These are phyloP conservation scores for Drosophila miranda DNA, from an alignment of 1,140 invertebrate genomes.

Conservation along the genomic window DNA sequence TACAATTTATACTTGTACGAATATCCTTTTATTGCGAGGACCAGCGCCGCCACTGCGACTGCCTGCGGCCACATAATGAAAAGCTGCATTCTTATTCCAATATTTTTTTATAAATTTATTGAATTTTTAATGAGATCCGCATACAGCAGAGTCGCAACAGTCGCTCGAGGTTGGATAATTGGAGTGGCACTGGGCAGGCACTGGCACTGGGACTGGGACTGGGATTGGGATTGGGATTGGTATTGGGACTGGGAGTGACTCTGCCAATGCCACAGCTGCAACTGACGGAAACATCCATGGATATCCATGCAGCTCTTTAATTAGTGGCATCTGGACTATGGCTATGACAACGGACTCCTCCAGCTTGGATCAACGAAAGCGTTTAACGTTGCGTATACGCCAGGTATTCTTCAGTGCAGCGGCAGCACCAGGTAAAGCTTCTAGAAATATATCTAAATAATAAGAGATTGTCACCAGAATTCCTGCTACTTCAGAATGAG, in stretches of 20 bases:
- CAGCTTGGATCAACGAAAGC: no score
- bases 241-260: no score
- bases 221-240: no score
- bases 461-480: neutral
- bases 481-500: neutral
- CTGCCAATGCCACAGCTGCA: no score
- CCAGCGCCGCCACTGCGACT: neutral
- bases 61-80: conserved; percentile 14
- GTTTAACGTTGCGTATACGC: no score
- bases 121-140: conserved; percentile 42
- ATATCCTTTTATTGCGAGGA: conserved; percentile 30
- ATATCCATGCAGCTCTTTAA: no score
- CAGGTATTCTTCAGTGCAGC: no score
- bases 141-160: neutral
- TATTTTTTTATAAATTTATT: conserved; percentile 54
- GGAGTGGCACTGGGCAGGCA: conserved; percentile 3
- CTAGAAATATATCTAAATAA: no score
- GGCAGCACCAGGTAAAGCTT: no score
- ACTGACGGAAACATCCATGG: no score
- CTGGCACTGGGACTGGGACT: neutral
- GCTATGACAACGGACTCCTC: no score
- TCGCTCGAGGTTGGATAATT: conserved; percentile 5
- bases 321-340: no score
- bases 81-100: conserved; percentile 19
- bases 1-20: conserved; percentile 11